Evolutionary conservation across 2,113 vertebrate genomes (phyloP).

Genomic region (Psittacara wagleri): DNA sequence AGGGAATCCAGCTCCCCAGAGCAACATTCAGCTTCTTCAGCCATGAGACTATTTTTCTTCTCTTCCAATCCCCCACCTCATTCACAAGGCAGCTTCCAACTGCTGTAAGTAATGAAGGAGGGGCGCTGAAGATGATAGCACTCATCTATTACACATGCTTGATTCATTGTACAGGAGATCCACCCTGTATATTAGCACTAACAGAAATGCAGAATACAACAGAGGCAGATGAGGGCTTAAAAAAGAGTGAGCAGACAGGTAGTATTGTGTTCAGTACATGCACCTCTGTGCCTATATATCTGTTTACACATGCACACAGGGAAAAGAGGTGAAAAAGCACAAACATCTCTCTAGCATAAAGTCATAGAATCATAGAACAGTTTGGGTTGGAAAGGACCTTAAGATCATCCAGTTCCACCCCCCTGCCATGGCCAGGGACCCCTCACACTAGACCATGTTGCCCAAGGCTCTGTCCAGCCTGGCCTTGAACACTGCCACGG

Average conservation of each 20-base stretch:
- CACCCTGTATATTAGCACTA: background rate
- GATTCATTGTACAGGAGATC: background rate
- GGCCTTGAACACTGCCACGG: background rate
- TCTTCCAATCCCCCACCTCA: background rate
- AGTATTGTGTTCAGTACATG: background rate
- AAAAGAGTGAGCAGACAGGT: background rate
- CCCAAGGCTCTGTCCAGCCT: background rate
- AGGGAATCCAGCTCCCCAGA: background rate
- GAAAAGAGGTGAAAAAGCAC: background rate
- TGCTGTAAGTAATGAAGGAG: background rate
- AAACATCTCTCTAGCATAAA: background rate
- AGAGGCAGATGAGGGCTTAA: background rate
- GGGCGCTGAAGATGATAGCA: background rate
- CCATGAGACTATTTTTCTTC: background rate
- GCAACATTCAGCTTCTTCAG: background rate
- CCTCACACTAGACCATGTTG: background rate
- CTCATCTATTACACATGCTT: background rate
- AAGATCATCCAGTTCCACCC: background rate
- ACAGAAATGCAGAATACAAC: background rate
- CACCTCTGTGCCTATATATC: background rate
- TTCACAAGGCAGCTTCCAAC: background rate
- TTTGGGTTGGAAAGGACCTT: background rate
- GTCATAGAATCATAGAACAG: background rate
- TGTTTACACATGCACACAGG: background rate
- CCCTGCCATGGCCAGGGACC: background rate